Evolutionary conservation across 2,797 vertebrate species (phyloP).

Genomic region (Lophotriccus pileatus): DNA sequence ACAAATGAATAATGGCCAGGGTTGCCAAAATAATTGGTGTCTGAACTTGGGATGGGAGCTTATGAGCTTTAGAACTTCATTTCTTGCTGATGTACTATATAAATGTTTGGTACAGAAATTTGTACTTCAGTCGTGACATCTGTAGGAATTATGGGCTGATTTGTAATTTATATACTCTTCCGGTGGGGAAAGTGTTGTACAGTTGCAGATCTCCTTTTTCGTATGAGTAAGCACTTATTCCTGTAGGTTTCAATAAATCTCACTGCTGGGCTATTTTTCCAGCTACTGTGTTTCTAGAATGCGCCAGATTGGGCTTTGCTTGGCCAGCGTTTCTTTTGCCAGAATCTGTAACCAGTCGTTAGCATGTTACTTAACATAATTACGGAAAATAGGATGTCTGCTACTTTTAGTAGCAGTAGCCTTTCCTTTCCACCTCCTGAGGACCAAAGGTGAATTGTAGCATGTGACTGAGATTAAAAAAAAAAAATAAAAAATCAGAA

Average conservation of each 20-base stretch:
- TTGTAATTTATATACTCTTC: not conserved
- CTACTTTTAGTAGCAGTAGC: not conserved
- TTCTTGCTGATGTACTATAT: conserved; percentile 26
- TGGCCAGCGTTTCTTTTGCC: not conserved
- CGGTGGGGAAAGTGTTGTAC: not conserved
- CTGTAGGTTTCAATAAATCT: not conserved
- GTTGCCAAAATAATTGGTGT: not conserved
- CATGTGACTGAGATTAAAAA: not conserved
- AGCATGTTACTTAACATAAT: not conserved
- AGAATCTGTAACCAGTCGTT: not conserved
- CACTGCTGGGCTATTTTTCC: not conserved
- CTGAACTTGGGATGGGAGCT: conserved; percentile 16
- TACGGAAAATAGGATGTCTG: not conserved
- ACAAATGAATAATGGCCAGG: not conserved
- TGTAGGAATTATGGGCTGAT: not conserved
- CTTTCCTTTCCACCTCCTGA: not conserved
- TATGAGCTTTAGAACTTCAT: conserved; percentile 19
- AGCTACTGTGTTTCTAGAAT: not conserved
- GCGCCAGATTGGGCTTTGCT: not conserved
- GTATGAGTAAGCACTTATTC: not conserved
- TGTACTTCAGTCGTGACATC: not conserved
- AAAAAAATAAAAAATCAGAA: not conserved
- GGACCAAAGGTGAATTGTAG: not conserved
- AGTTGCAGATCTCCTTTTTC: not conserved
- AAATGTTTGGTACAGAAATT: not conserved